Percentiles rank a stretch among this genome's conserved stretches.
Evolutionary conservation across 2,113 vertebrate species (phyloP).

Genomic region (Antechinus stuartii): DNA sequence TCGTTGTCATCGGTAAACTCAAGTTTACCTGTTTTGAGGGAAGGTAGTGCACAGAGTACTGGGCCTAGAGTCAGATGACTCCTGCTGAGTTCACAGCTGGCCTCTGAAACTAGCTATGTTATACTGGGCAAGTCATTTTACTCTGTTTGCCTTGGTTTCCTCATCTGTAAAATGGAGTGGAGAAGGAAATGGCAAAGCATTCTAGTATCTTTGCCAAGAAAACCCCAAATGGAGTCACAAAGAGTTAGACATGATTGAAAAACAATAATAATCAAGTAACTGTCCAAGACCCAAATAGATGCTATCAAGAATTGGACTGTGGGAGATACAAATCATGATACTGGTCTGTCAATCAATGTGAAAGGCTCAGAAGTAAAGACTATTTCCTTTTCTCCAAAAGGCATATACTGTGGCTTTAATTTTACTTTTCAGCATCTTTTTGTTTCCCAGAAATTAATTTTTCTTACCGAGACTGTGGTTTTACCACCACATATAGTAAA

Average conservation of each 20-base stretch:
- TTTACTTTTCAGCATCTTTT: not conserved
- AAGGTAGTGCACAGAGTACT: not conserved
- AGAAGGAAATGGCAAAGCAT: not conserved
- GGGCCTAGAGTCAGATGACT: not conserved
- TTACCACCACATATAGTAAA: not conserved
- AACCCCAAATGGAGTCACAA: not conserved
- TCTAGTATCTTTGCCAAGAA: not conserved
- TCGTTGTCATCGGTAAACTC: not conserved
- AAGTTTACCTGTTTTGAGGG: not conserved
- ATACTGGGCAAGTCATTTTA: not conserved
- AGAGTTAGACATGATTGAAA: not conserved
- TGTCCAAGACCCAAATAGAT: not conserved
- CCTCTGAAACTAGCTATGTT: not conserved
- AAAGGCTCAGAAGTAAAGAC: no score
- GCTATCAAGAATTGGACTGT: not conserved
- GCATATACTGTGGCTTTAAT: not conserved
- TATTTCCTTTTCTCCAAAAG: not conserved
- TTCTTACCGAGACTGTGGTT: not conserved
- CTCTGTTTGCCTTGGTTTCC: not conserved
- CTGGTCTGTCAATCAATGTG: not conserved
- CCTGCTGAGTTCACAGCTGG: no score
- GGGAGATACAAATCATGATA: not conserved
- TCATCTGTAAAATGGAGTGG: not conserved
- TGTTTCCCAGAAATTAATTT: not conserved
- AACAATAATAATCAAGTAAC: not conserved